Evolutionary conservation across 2,797 vertebrate genomes (phyloP).

Genomic region (Oryzias sinensis): DNA sequence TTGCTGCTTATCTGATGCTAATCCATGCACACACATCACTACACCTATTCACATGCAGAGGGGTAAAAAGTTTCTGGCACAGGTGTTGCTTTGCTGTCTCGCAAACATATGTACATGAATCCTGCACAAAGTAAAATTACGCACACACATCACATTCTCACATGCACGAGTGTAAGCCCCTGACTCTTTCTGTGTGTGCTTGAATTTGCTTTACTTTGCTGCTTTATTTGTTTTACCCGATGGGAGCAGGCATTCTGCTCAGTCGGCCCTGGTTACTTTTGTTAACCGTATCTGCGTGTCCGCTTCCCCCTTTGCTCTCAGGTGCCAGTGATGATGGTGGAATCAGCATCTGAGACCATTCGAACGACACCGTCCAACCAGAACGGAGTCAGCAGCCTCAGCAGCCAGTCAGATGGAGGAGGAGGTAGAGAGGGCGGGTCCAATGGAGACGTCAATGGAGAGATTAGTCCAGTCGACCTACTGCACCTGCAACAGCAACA

Average conservation of each 20-base stretch:
- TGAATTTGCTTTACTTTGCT: conserved; percentile 46
- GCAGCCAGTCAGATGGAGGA: conserved; percentile 88
- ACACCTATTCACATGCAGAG: conserved; percentile 55
- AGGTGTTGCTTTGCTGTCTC: conserved; percentile 61
- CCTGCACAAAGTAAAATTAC: conserved; percentile 31
- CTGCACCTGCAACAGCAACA: conserved; percentile 98
- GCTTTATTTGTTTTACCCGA: conserved; percentile 50
- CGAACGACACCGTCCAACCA: conserved; percentile 92
- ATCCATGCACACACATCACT: conserved; percentile 38
- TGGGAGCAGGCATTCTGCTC: conserved; percentile 39
- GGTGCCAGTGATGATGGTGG: conserved; percentile 99
- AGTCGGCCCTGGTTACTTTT: conserved; percentile 52
- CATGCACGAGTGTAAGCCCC: neutral
- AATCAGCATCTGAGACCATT: conserved; percentile 99
- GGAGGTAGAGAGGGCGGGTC: conserved; percentile 84
- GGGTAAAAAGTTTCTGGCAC: conserved; percentile 42
- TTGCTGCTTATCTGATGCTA: conserved; percentile 63
- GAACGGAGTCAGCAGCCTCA: conserved; percentile 96
- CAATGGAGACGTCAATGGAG: conserved; percentile 89
- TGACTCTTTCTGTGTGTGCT: conserved; percentile 31
- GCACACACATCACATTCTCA: conserved; percentile 10
- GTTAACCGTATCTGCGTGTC: conserved; percentile 34
- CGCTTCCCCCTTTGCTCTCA: conserved; percentile 33
- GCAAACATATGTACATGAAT: conserved; percentile 52
- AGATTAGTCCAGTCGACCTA: conserved; percentile 93